Evolutionary conservation across 1,140 invertebrate species (phyloP).

Genomic region (Leptinotarsa undecemlineata): DNA sequence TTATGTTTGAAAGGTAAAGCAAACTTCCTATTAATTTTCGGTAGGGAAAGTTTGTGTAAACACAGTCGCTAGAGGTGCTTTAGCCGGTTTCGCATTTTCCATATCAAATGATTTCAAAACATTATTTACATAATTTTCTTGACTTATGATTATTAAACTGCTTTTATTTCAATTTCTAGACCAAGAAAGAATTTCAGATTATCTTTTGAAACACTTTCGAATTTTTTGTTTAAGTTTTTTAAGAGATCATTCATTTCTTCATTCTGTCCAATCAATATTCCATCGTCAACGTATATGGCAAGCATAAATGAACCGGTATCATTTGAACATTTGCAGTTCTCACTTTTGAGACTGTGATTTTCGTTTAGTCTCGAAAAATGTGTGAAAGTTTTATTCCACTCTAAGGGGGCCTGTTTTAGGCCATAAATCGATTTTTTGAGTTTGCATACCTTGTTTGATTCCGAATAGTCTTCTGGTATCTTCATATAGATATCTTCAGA

Average conservation of each 20-base stretch:
- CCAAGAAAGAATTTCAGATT: conserved; percentile 9
- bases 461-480: conserved; percentile 49
- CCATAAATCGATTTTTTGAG: conserved; percentile 44
- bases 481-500: conserved; percentile 55
- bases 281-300: conserved; percentile 25
- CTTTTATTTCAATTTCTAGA: conserved; percentile 22
- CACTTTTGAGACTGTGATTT: conserved; percentile 13
- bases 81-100: not conserved
- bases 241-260: not conserved
- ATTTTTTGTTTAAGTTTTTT: conserved; percentile 12
- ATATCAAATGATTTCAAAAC: not conserved
- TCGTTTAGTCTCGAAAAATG: conserved; percentile 20
- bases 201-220: conserved; percentile 7
- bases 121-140: not conserved
- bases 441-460: conserved; percentile 40
- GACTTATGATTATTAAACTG: not conserved
- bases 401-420: conserved; percentile 45
- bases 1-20: not conserved
- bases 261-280: not conserved
- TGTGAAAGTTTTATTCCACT: conserved; percentile 24
- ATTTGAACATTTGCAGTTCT: not conserved
- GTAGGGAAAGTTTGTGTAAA: not conserved
- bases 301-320: conserved; percentile 9
- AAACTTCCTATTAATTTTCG: not conserved
- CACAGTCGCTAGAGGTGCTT: not conserved